Evolutionary conservation across 1,140 invertebrate genomes (phyloP).

Genomic region (Pogonus chalceus): DNA sequence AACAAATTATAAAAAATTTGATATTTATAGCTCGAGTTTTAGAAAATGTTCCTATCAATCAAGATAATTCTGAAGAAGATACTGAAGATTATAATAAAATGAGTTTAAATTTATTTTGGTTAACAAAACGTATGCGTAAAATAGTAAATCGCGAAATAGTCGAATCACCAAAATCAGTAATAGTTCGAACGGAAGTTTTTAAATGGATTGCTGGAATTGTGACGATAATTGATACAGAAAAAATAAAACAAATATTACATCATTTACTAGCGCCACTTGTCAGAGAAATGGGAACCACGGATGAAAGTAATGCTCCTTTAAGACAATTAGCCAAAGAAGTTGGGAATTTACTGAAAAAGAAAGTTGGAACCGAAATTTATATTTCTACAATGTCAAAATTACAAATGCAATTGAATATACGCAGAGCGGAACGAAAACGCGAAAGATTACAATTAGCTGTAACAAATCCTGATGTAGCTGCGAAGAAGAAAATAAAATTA

Average conservation of each 20-base stretch:
- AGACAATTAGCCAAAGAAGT: constrained; percentile 55
- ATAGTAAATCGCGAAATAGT: constrained; percentile 64
- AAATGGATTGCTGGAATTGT: constrained; percentile 61
- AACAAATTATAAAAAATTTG: constrained; percentile 63
- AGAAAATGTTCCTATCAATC: constrained; percentile 37
- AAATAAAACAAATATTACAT: constrained; percentile 41
- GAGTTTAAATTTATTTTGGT: constrained; percentile 49
- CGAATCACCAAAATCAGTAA: constrained; percentile 41
- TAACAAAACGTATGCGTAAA: constrained; percentile 55
- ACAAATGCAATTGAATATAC: constrained; percentile 48
- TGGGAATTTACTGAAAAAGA: constrained; percentile 51
- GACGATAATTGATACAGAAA: constrained; percentile 43
- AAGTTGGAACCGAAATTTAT: constrained; percentile 54
- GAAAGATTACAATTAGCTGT: constrained; percentile 55
- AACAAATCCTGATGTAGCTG: constrained; percentile 63
- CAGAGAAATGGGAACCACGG: constrained; percentile 52
- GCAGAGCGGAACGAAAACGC: constrained; percentile 55
- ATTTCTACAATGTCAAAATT: constrained; percentile 44
- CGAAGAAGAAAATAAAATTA: constrained; percentile 63
- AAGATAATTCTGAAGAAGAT: constrained; percentile 29
- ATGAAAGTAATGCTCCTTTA: constrained; percentile 44
- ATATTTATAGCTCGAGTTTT: constrained; percentile 56
- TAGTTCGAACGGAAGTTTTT: constrained; percentile 53
- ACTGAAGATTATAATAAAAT: constrained; percentile 23
- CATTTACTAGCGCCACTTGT: constrained; percentile 54